Evolutionary conservation across 2,797 vertebrate genomes (phyloP), one percentile per base, ranked within the genome.

Genomic region (Staurois parvus): DNA sequence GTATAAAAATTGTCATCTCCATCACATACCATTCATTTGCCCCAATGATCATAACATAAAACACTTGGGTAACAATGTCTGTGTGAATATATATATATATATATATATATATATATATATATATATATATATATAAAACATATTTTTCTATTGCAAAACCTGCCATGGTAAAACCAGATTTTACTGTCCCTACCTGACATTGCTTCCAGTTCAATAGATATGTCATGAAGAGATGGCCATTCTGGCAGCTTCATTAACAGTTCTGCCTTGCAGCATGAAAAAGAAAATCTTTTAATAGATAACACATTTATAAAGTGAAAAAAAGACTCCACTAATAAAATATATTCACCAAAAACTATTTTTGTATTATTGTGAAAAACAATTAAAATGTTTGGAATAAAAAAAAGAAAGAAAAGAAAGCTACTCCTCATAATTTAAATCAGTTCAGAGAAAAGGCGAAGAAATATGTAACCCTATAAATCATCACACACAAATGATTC

Each of bases 171-270:
- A 90, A 93, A 88, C 73, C 89, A 87, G 72, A 59, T 66, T 28
- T 29, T 29, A 26, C 24, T 72, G 34, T 37, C 17, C 84, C 86
- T 32, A 81, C 85, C 84, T 91, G 89, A 90, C 88, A 88, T 87
- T 89, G 90, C 79, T 32, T 86, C 90, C 75, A 79, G 79, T 89
- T 88, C 87, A 92, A 91, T 79, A 89, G 90, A 93, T 90, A 91
- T 91, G 93, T 93, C 88, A 91, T 85, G 48, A 48, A 74, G 76
- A 90, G 90, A 83, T 86, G 87, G 84, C 83, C 91, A 88, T 89
- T 87, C 72, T 87, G 88, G 85, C 76, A 90, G 90, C 87, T 85
- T 92, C 91, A 91, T 93, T 93, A 92, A 90, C 81, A 90, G 75
- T 87, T 90, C 73, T 0, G 52, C 86, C 88, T 79, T 88, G 64